Percentiles rank a stretch among this genome's conserved stretches.
These are phyloP conservation scores for Patagioenas fasciata DNA, from an alignment of 2,113 vertebrate species.

Conservation along the genomic window DNA sequence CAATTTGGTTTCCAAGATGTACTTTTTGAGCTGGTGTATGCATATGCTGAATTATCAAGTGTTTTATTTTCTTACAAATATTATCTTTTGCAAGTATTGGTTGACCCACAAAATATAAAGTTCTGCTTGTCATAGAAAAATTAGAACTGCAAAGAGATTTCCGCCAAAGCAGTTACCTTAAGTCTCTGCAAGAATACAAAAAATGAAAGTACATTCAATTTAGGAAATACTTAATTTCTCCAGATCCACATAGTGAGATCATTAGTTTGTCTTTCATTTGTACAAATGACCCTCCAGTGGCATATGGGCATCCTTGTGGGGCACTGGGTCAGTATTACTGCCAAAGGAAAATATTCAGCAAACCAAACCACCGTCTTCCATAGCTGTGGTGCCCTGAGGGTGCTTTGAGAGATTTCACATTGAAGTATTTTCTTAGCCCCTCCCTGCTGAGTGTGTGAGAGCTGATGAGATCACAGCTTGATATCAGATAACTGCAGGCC, in stretches of 20 bases:
- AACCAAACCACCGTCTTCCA: not conserved
- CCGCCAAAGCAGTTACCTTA: not conserved
- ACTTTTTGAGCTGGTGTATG: not conserved
- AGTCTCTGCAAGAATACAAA: not conserved
- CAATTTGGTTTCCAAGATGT: not conserved
- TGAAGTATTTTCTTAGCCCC: constrained; percentile 62
- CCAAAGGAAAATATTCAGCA: not conserved
- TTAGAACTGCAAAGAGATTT: not conserved
- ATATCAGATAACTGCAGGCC: constrained; percentile 57
- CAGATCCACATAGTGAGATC: not conserved
- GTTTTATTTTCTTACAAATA: not conserved
- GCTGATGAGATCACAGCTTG: constrained; percentile 68
- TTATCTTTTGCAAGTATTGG: not conserved
- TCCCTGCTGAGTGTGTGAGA: constrained; percentile 58
- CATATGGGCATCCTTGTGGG: not conserved
- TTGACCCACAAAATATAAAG: not conserved
- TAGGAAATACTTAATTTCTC: not conserved
- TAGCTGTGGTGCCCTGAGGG: constrained; percentile 15
- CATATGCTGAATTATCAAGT: not conserved
- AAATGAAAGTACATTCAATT: not conserved
- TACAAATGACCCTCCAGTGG: not conserved
- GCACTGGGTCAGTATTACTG: not conserved
- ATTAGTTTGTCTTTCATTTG: constrained; percentile 3
- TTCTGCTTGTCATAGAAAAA: not conserved
- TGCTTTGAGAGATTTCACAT: constrained; percentile 27